Percentiles rank a stretch among this genome's conserved stretches.
Conservation (phyloP, 1,140 invertebrate genomes). For the Atta colombica region DNA sequence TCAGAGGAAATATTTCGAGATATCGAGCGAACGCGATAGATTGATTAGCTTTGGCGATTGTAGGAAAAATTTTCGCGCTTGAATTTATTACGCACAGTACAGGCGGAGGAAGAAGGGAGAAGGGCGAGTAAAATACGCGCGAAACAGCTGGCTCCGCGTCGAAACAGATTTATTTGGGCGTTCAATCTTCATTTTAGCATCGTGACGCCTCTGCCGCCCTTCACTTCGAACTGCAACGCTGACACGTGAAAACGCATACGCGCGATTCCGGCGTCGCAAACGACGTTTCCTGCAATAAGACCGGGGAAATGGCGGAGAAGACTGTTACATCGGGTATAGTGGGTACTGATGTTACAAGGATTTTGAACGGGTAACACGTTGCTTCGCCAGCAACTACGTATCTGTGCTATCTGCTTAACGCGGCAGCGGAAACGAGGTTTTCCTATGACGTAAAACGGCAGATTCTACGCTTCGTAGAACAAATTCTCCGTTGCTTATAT, state of each 20-base stretch:
- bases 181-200: conserved; percentile 55
- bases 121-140: conserved; percentile 38
- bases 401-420: conserved; percentile 39
- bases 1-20: conserved; percentile 41
- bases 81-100: conserved; percentile 29
- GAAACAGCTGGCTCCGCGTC: conserved; percentile 45
- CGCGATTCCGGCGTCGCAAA: conserved; percentile 52
- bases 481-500: conserved; percentile 21
- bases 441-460: conserved; percentile 35
- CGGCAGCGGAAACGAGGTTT: conserved; percentile 46
- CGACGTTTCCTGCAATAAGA: conserved; percentile 50
- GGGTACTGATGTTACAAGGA: conserved; percentile 45
- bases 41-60: conserved; percentile 57
- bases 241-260: conserved; percentile 47
- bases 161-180: conserved; percentile 54
- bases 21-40: conserved; percentile 39
- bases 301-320: conserved; percentile 27
- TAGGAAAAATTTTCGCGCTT: conserved; percentile 29
- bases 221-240: conserved; percentile 35
- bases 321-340: conserved; percentile 35
- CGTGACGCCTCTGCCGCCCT: background rate
- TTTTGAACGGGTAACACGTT: conserved; percentile 40
- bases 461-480: conserved; percentile 6
- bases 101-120: background rate
- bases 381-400: conserved; percentile 46